Percentiles rank a stretch among this genome's conserved stretches.
Evolutionary conservation across 2,113 vertebrate species (phyloP).

Genomic region (Rhombomys opimus): DNA sequence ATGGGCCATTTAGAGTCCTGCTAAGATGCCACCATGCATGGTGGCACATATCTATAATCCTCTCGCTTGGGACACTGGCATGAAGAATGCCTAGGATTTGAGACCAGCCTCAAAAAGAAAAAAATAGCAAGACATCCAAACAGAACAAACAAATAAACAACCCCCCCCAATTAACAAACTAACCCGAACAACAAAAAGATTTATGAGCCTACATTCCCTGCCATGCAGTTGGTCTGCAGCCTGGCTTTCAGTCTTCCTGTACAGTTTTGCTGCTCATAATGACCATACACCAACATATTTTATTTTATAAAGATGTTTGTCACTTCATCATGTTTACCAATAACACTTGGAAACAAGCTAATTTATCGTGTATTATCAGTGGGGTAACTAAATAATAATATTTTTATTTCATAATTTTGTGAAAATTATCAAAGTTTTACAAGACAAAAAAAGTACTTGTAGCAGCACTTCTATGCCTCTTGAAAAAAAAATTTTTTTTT

Average conservation of each 20-base stretch:
- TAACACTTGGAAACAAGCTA: constrained; percentile 16
- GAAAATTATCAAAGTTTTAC: constrained; percentile 35
- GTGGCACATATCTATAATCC: background rate
- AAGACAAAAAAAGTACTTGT: constrained; percentile 4
- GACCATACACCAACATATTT: background rate
- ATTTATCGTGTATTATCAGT: background rate
- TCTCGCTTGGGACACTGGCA: background rate
- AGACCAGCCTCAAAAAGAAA: background rate
- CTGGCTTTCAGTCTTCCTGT: background rate
- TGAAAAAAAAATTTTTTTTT: constrained; percentile 31
- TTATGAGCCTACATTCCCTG: background rate
- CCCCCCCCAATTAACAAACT: background rate
- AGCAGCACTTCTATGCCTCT: background rate
- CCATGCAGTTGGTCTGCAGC: background rate
- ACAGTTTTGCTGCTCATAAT: background rate
- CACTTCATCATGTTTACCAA: background rate
- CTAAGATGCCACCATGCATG: background rate
- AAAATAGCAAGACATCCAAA: background rate
- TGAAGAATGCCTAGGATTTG: background rate
- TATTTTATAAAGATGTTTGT: background rate
- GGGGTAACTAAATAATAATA: background rate
- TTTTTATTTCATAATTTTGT: constrained; percentile 23
- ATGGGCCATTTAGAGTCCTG: background rate
- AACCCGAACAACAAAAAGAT: background rate
- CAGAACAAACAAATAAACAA: background rate